Base-by-base conservation (phyloP, 2,113 vertebrate genomes). In the Oriolus oriolus region DNA sequence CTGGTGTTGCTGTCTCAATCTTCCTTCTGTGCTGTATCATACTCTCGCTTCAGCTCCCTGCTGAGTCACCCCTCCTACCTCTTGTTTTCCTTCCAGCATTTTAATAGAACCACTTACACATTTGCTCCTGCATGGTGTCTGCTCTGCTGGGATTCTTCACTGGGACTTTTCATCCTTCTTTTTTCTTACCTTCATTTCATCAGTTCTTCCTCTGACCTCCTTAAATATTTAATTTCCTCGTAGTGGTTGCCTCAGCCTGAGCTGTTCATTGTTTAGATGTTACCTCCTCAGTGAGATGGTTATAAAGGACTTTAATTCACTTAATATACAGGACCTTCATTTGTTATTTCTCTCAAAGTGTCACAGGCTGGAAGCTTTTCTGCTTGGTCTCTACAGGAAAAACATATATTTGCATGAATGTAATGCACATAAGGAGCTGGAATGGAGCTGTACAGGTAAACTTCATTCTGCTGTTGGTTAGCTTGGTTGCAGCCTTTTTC, bases 51-150 rank as follows among this genome's bases (percentile, higher is more conserved):
- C 74, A 87, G 71, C 49, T 93, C 2, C 4, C 71, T 93, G 59
- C 95, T 80, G 84, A 95, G 59, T 93, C 89, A 95, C 28, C 76
- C 86, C 86, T 95, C 95, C 94, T 71, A 95, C 89, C 44, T 86
- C 92, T 85, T 70, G 42, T 84, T 91, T 91, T 78, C 86, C 35
- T 93, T 70, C 89, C 79, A 95, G 86, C 52, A 28, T 81, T 80
- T 90, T 59, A 86, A 81, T 31, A 89, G 53, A 45, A 18, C 39
- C 4, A 1, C 60, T 95, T 75, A 64, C 64, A 78, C 30, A 6
- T 35, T 81, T 70, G 59, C 26, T 89, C 23, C 57, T 59, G 64
- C 16, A 5, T 6, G 4, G 7, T 42, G 18, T 49, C 50, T 93
- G 63, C 53, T 86, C 45, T 28, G 33, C 56, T 90, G 75, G 35